Conservation (phyloP, 2,888 invertebrate genomes). For the Neocrepidodera transversa region DNA sequence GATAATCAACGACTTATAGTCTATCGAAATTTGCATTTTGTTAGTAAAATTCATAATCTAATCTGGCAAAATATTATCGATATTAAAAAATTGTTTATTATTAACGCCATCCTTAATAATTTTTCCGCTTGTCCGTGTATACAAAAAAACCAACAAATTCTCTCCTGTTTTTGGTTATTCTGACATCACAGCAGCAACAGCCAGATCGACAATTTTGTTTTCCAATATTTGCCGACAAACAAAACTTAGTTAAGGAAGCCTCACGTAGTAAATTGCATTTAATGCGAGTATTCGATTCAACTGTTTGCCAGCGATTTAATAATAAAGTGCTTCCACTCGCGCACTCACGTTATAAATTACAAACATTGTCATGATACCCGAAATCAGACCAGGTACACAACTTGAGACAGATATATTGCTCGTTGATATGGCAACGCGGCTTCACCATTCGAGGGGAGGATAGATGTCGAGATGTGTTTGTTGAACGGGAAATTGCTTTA, state of each 20-base stretch:
- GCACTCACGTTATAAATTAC: slow-evolving; percentile 40
- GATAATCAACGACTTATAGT: too few relatives aligned
- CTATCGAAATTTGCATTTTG: too few relatives aligned
- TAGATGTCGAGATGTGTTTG: slow-evolving; percentile 6
- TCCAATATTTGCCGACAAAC: slow-evolving; percentile 33
- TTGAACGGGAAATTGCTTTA: background rate
- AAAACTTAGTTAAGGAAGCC: slow-evolving; percentile 32
- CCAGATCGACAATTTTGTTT: slow-evolving; percentile 27
- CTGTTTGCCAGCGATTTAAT: slow-evolving; percentile 43
- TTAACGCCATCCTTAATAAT: too few relatives aligned
- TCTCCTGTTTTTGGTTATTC: too few relatives aligned
- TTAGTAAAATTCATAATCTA: too few relatives aligned
- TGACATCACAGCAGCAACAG: background rate
- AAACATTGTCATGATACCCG: slow-evolving; percentile 42
- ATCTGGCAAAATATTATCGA: too few relatives aligned
- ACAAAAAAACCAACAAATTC: too few relatives aligned
- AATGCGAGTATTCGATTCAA: slow-evolving; percentile 30
- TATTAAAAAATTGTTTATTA: too few relatives aligned
- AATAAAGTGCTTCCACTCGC: slow-evolving; percentile 41
- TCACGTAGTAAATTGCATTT: slow-evolving; percentile 37
- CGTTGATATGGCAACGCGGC: slow-evolving; percentile 21
- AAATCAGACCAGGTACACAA: slow-evolving; percentile 25
- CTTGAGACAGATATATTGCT: slow-evolving; percentile 19
- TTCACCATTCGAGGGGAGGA: background rate
- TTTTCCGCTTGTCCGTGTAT: too few relatives aligned